These are phyloP conservation scores for Dolichotis patagonum DNA, from an alignment of 2,113 vertebrate genomes.

Conservation along the genomic window DNA sequence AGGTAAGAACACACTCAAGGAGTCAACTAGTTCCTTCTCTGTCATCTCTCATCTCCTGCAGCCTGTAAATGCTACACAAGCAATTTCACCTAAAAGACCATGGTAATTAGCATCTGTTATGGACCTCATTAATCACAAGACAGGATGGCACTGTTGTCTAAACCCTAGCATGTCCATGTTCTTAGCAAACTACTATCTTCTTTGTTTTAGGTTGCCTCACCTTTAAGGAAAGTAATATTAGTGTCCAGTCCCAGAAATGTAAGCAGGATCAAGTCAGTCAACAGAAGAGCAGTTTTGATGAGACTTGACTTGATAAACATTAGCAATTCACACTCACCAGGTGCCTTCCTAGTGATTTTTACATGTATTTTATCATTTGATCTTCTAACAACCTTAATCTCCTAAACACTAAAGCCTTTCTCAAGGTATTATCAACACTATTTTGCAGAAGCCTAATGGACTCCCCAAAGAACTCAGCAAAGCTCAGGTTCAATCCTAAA, in stretches of 20 bases:
- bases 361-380: constrained; percentile 14
- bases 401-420: not conserved
- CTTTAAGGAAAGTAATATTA: not conserved
- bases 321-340: not conserved
- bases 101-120: not conserved
- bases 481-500: not conserved
- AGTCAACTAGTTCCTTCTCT: not conserved
- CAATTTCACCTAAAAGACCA: constrained; percentile 7
- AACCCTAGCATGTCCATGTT: not conserved
- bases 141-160: not conserved
- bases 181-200: not conserved
- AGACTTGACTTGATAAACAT: not conserved
- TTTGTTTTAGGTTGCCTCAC: not conserved
- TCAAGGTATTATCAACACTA: not conserved
- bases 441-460: not conserved
- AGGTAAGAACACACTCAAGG: constrained; percentile 40
- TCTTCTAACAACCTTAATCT: constrained; percentile 6
- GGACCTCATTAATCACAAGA: not conserved
- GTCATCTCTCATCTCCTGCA: not conserved
- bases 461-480: not conserved
- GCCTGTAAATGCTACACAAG: not conserved
- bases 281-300: not conserved
- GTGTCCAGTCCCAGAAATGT: not conserved
- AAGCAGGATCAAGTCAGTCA: not conserved
- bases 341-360: not conserved